Evolutionary conservation across 2,888 invertebrate genomes (phyloP), one percentile per base, ranked within the genome.

Genomic region (Eucera pruinosa): DNA sequence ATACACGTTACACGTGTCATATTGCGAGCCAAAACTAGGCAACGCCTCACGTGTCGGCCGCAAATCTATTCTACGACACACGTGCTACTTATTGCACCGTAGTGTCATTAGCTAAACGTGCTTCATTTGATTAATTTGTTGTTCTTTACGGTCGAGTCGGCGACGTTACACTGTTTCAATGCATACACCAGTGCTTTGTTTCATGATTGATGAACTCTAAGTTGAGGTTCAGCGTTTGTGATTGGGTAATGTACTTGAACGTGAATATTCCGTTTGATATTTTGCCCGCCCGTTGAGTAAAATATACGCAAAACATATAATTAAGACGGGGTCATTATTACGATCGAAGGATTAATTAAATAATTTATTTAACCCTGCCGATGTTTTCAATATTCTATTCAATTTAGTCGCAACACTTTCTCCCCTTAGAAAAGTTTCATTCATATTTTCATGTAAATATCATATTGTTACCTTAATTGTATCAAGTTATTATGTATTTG

Each of bases 21-120:
- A 80, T 84, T 85, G 83, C 81, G 79, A 84, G 88, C 83, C 87
- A 88, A 87, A 88, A 80, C 83, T 84, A 83, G 80, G 86, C 84
- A 80, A 83, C 84, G 80, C 73, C 78, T 83, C 82, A 82, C 79
- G 78, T 75, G 83, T 77, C 60, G 57, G 47, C 85, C 79, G 85
- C 87, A 89, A 87, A 88, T 88, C 87, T 85, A 89, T 89, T 86
- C 82, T 85, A 80, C 85, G 86, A 83, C 87, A 85, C 87, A 87
- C 84, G 86, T 88, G 89, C 82, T 87, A 88, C 86, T 89, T 88
- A 88, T 86, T 86, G 82, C 84, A 64, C 57, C 18, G 50, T 43
- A 33, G 27, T 50, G 62, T 57, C 71, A 60, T 74, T 65, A 74
- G 67, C 61, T 30, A 39, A 57, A 81, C 74, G 70, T 78, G 74